These are phyloP conservation scores for Synergus umbraculus DNA, from an alignment of 2,888 invertebrate genomes.

Conservation along the genomic window DNA sequence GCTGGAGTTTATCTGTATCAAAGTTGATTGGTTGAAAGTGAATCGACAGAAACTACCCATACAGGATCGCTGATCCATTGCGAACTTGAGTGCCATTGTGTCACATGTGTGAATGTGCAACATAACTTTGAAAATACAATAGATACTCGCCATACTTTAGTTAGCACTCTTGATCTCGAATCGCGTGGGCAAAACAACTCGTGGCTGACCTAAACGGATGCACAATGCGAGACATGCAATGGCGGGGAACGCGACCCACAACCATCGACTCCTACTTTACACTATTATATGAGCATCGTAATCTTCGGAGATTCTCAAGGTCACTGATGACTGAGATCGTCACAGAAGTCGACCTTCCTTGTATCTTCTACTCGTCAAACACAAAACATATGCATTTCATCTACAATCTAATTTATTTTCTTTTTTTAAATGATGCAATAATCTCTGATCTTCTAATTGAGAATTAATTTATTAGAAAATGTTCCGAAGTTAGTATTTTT, in stretches of 20 bases:
- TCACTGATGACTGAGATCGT: constrained; percentile 25
- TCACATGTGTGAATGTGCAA: constrained; percentile 50
- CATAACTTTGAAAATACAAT: constrained; percentile 52
- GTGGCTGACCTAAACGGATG: constrained; percentile 68
- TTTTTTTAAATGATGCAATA: background rate
- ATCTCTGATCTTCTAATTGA: too few relatives aligned
- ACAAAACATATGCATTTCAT: background rate
- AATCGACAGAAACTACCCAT: constrained; percentile 63
- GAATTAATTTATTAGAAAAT: too few relatives aligned
- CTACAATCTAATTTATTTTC: background rate
- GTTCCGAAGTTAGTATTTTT: background rate
- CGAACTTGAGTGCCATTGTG: constrained; percentile 59
- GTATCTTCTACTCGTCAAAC: background rate
- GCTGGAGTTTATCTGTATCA: background rate
- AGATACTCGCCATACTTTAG: constrained; percentile 61
- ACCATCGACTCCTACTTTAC: constrained; percentile 45
- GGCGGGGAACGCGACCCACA: constrained; percentile 43
- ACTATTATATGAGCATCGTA: background rate
- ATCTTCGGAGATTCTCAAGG: constrained; percentile 22
- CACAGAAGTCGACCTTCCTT: constrained; percentile 29
- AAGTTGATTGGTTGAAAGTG: constrained; percentile 55
- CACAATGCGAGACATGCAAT: constrained; percentile 53
- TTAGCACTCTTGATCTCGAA: constrained; percentile 59
- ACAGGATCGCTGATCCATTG: constrained; percentile 64
- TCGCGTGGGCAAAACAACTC: constrained; percentile 66